Percentiles rank a stretch among this genome's conserved stretches.
Conservation (phyloP, 2,888 invertebrate genomes). For the Cylindroiulus punctatus region DNA sequence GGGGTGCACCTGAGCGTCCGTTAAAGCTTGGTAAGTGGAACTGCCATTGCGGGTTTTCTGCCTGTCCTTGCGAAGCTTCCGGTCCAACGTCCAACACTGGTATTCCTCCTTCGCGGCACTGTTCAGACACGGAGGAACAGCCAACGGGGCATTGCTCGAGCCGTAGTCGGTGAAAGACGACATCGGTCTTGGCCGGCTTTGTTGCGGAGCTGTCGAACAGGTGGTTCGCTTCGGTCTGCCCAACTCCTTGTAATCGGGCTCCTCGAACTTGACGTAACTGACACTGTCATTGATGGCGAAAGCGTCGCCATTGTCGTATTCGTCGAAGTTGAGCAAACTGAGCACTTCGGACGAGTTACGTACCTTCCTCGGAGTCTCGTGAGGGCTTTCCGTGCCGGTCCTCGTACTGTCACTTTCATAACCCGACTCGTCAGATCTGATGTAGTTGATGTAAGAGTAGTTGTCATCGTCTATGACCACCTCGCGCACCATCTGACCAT, state of each 20-base stretch:
- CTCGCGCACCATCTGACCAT: conserved; percentile 39
- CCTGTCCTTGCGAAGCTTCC: conserved; percentile 54
- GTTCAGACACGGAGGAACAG: not conserved
- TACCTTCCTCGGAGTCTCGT: conserved; percentile 58
- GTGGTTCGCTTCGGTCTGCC: not conserved
- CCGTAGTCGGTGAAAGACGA: not conserved
- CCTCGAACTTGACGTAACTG: conserved; percentile 57
- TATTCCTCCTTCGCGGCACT: not conserved
- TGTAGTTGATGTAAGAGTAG: conserved; percentile 70
- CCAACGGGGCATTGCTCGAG: not conserved
- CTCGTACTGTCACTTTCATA: conserved; percentile 80
- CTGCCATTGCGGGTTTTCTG: conserved; percentile 58
- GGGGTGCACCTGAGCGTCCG: conserved; percentile 50
- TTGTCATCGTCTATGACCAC: conserved; percentile 56
- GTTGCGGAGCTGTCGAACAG: not conserved
- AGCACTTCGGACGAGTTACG: conserved; percentile 59
- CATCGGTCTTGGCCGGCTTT: not conserved
- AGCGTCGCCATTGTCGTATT: conserved; percentile 48
- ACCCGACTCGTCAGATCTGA: conserved; percentile 84
- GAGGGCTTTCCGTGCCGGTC: conserved; percentile 60
- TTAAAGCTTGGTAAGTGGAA: conserved; percentile 57
- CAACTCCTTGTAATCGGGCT: conserved; percentile 36
- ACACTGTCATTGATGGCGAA: conserved; percentile 54
- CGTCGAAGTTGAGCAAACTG: conserved; percentile 58
- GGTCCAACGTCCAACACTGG: conserved; percentile 58